Base-by-base conservation (phyloP, 2,888 invertebrate species). In the Arge pagana region DNA sequence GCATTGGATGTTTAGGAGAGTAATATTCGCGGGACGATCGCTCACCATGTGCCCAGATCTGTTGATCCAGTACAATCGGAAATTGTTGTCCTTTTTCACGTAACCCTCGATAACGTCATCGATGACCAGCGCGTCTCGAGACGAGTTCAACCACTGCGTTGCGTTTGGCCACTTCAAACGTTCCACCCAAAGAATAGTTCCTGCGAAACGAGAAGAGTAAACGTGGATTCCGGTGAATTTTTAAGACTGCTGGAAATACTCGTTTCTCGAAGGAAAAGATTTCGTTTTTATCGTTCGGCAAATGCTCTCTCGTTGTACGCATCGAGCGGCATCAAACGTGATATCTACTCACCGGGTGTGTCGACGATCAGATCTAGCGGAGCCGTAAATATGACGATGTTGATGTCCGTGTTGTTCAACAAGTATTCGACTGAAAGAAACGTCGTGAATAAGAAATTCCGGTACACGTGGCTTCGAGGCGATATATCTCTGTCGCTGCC, bases 281-380 rank as follows among this genome's bases (percentile, higher is more conserved):
- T 35, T 35, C 8, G 6, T 1, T 35, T 8, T n/a, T 1, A 35
- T 33, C 13, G 15, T 16, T 4, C 33, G 4, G 8, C 33, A n/a
- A n/a, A n/a, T n/a, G n/a, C n/a, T n/a, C n/a, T n/a, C n/a, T n/a
- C n/a, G n/a, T n/a, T n/a, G n/a, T n/a, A n/a, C n/a, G n/a, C n/a
- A n/a, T n/a, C n/a, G n/a, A n/a, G n/a, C n/a, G n/a, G n/a, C n/a
- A n/a, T n/a, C n/a, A n/a, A n/a, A n/a, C n/a, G n/a, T n/a, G n/a
- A n/a, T n/a, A n/a, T n/a, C n/a, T n/a, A 50, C 50, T 78, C 80
- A 84, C 92, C 93, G 59, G 88, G 84, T 11, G 91, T 90, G 63
- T 88, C 86, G 56, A 90, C 90, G 65, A 93, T 92, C 13, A 93
- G 81, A 75, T 94, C 93, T 56, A 93, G 79, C 66, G 93, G 91